Evolutionary conservation across 2,888 invertebrate species (phyloP).

Genomic region (Nipponacmea schrenckii): DNA sequence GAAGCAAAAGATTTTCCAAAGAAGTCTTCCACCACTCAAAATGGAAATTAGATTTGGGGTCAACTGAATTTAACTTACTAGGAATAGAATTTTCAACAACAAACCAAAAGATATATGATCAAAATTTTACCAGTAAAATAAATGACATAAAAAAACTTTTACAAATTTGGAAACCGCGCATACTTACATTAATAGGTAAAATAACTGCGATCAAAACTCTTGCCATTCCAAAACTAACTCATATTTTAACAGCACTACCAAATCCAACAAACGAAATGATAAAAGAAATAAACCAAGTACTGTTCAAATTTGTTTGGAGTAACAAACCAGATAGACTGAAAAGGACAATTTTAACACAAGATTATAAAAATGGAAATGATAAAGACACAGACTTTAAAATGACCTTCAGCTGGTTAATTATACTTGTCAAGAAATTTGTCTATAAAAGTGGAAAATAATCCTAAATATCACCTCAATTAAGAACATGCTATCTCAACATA

Average conservation of each 20-base stretch:
- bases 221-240: neutral
- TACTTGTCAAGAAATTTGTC: too few relatives aligned
- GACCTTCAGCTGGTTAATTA: too few relatives aligned
- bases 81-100: slow-evolving; percentile 13
- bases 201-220: neutral
- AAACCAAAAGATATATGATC: neutral
- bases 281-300: neutral
- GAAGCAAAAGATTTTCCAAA: neutral
- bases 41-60: slow-evolving; percentile 12
- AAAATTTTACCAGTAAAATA: neutral
- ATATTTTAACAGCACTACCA: neutral
- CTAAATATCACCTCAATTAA: too few relatives aligned
- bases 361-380: too few relatives aligned
- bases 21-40: neutral
- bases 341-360: too few relatives aligned
- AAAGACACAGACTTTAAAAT: too few relatives aligned
- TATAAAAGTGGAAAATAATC: too few relatives aligned
- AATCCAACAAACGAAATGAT: neutral
- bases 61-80: slow-evolving; percentile 1
- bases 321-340: too few relatives aligned
- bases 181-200: neutral
- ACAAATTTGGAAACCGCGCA: neutral
- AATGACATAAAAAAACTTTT: neutral
- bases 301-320: too few relatives aligned
- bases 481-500: too few relatives aligned